Base-by-base conservation (phyloP, 1,140 invertebrate genomes). In the Ceratina japonica region DNA sequence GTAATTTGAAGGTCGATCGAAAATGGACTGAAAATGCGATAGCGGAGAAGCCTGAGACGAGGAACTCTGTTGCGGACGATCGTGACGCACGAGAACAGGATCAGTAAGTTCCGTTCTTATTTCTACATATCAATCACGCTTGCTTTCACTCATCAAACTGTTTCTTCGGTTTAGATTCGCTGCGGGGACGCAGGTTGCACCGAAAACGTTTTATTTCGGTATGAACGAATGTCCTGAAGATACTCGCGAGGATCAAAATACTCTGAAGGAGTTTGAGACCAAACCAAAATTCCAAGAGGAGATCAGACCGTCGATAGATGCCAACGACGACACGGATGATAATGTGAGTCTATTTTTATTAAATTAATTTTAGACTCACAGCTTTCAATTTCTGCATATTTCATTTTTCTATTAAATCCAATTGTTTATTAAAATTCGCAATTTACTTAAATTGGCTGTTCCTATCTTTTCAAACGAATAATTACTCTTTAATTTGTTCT, bases 181-280 rank as follows among this genome's bases (percentile, higher is more conserved):
- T 10, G 31, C 81, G 10, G 72, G 76, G 18, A 65, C 82, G 15
- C 92, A 88, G 61, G 82, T 90, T 44, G 93, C 94, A 82, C 94
- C 95, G 24, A 95, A 96, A 86, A 95, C 94, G 59, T 96, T 96
- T 90, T 97, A 97, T 89, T 96, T 96, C 86, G 96, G 96, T 18
- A 96, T 96, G 95, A 94, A 95, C 71, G 93, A 94, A 79, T 90
- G 90, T 58, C 78, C 87, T 0, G 87, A 90, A 31, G 84, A 89
- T 22, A 80, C 90, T 5, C 92, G 93, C 10, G 92, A 93, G 63
- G 93, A 94, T 71, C 92, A 93, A 59, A 93, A 94, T 71, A 92
- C 92, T 4, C 80, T 75, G 10, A 69, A 80, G 37, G 54, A 76
- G 13, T 15, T 13, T 73, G 70, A 82, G 22, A 69, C 70, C 20